phyloP scores from a whole-genome alignment of 2,797 vertebrate genomes.

The Somateria mollissima region DNA sequence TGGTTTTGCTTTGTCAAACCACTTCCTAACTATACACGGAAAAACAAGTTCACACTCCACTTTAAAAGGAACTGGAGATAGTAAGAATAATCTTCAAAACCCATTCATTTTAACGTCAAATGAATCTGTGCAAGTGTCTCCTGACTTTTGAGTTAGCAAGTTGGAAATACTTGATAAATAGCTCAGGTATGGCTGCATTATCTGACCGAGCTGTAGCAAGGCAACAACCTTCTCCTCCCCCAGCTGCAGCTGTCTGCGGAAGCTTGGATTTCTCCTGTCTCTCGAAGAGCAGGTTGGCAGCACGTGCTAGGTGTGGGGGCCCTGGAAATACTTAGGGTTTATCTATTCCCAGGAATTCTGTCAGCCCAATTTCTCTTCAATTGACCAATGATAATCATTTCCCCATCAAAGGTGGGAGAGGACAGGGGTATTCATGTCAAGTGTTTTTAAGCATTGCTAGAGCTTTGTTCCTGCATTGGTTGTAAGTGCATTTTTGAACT shows the following conservation, averaged over 20 bases:
- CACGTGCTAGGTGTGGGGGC: background rate
- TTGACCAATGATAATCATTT: background rate
- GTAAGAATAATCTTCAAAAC: background rate
- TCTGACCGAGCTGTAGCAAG: background rate
- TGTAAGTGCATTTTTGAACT: background rate
- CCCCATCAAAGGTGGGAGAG: background rate
- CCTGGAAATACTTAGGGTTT: background rate
- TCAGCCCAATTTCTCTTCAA: background rate
- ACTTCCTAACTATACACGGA: background rate
- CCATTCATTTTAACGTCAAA: background rate
- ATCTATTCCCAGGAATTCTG: background rate
- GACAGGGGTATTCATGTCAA: background rate
- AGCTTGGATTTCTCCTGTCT: background rate
- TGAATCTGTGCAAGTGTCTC: background rate
- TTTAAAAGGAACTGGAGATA: background rate
- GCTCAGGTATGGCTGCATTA: background rate
- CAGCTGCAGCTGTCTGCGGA: background rate
- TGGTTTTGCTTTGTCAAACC: background rate
- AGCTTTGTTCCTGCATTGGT: background rate
- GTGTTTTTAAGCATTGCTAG: background rate
- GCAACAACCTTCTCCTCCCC: background rate
- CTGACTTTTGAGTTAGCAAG: background rate
- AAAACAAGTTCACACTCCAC: background rate
- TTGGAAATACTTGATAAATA: background rate
- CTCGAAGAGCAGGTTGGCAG: background rate